Evolutionary conservation across 1,140 invertebrate species (phyloP).

Genomic region (Zaprionus nigranus): DNA sequence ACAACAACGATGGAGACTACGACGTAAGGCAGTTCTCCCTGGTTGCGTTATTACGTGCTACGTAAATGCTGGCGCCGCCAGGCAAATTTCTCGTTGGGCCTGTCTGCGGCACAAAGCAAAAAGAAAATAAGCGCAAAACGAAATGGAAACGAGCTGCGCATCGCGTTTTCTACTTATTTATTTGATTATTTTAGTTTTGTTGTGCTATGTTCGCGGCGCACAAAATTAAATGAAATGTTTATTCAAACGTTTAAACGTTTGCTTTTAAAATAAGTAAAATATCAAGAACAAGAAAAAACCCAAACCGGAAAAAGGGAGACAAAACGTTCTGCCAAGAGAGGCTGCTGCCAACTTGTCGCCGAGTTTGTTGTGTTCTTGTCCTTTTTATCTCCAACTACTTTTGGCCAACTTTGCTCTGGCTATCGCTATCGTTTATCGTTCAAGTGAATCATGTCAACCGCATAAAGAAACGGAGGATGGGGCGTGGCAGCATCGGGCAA

Average conservation of each 20-base stretch:
- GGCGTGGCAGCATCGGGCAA: constrained; percentile 13
- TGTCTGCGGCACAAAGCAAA: constrained; percentile 27
- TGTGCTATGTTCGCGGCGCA: constrained; percentile 39
- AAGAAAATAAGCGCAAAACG: constrained; percentile 5
- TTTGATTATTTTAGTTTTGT: constrained; percentile 75
- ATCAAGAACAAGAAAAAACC: constrained; percentile 16
- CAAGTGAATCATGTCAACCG: constrained; percentile 81
- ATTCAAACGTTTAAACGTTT: constrained; percentile 78
- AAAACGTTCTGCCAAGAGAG: constrained; percentile 70
- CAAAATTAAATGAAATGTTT: constrained; percentile 81
- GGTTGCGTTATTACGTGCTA: constrained; percentile 63
- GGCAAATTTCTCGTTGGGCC: constrained; percentile 62
- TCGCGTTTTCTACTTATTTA: constrained; percentile 60
- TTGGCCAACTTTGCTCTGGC: constrained; percentile 68
- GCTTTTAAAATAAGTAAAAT: constrained; percentile 52
- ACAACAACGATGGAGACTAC: neutral
- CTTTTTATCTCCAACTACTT: constrained; percentile 56
- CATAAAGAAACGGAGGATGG: constrained; percentile 51
- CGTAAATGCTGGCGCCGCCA: constrained; percentile 68
- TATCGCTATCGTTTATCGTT: constrained; percentile 78
- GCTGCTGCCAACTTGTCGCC: constrained; percentile 75
- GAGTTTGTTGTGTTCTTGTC: constrained; percentile 55
- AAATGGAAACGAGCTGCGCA: constrained; percentile 17
- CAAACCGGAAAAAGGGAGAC: constrained; percentile 28
- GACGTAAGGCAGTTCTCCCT: constrained; percentile 26